phyloP scores from a whole-genome alignment of 2,113 vertebrate species.

The Theropithecus gelada region DNA sequence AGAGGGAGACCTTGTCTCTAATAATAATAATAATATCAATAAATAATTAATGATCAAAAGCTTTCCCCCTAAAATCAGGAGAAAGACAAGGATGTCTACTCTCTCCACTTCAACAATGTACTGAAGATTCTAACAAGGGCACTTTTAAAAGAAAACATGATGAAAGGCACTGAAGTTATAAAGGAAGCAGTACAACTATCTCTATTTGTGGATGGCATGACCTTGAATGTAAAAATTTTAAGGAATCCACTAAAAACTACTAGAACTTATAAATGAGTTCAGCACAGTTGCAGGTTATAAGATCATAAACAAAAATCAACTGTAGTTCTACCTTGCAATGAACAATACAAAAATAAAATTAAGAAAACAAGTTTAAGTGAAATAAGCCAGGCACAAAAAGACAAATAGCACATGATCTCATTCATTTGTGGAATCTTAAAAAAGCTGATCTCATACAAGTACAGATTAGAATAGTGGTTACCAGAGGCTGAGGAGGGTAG shows the following conservation, averaged over 20 bases:
- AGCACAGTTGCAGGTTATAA: background rate
- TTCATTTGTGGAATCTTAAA: background rate
- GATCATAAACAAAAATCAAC: background rate
- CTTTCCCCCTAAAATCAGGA: background rate
- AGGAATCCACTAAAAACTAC: background rate
- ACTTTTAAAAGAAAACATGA: background rate
- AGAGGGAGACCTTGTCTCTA: too few relatives aligned
- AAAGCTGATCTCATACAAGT: background rate
- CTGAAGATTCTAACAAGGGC: background rate
- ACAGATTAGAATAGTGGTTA: background rate
- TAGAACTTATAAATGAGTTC: background rate
- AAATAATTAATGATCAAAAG: background rate
- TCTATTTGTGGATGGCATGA: background rate
- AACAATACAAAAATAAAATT: background rate
- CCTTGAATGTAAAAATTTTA: background rate
- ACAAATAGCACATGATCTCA: background rate
- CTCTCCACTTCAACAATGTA: background rate
- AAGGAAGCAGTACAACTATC: background rate
- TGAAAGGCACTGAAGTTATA: background rate
- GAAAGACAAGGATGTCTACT: background rate
- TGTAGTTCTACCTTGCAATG: background rate
- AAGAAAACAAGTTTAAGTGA: background rate
- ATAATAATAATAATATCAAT: too few relatives aligned
- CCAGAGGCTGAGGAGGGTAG: background rate
- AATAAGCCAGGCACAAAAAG: background rate